Evolutionary conservation across 2,113 vertebrate genomes (phyloP).

Genomic region (Neoarius graeffei): DNA sequence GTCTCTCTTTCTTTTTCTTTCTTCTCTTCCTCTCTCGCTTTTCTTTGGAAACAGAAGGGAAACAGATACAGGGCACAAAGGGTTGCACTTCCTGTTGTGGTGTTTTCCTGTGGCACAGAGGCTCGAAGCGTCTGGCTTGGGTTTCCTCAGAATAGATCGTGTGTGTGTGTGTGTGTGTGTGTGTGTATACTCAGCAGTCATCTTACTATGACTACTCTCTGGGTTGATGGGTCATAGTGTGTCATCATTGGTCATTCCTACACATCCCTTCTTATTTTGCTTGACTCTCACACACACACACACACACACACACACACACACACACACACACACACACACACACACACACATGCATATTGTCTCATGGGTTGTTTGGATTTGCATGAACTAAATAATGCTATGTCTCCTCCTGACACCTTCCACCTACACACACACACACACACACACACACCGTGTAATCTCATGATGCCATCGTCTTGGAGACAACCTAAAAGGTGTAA

Average conservation of each 20-base stretch:
- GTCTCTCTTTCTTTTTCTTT: neutral
- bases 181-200: neutral
- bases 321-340: slow-evolving; percentile 19
- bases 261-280: neutral
- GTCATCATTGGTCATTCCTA: slow-evolving; percentile 12
- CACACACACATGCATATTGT: slow-evolving; percentile 1
- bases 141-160: slow-evolving; percentile 25
- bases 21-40: slow-evolving; percentile 6
- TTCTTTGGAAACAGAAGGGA: slow-evolving; percentile 27
- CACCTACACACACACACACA: neutral
- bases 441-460: slow-evolving; percentile 52
- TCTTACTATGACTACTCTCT: slow-evolving; percentile 2
- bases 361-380: neutral
- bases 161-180: slow-evolving; percentile 27
- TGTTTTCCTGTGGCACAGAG: slow-evolving; percentile 33
- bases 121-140: slow-evolving; percentile 8
- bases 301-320: neutral
- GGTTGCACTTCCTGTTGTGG: slow-evolving; percentile 56
- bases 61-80: slow-evolving; percentile 47
- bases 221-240: slow-evolving; percentile 11
- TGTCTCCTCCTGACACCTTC: neutral
- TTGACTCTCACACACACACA: rapidly evolving
- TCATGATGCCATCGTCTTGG: slow-evolving; percentile 50
- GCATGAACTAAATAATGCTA: neutral
- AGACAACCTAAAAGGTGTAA: slow-evolving; percentile 51